These are phyloP conservation scores for Oscheius sp. DNA, from an alignment of 2,888 invertebrate genomes.

Conservation along the genomic window DNA sequence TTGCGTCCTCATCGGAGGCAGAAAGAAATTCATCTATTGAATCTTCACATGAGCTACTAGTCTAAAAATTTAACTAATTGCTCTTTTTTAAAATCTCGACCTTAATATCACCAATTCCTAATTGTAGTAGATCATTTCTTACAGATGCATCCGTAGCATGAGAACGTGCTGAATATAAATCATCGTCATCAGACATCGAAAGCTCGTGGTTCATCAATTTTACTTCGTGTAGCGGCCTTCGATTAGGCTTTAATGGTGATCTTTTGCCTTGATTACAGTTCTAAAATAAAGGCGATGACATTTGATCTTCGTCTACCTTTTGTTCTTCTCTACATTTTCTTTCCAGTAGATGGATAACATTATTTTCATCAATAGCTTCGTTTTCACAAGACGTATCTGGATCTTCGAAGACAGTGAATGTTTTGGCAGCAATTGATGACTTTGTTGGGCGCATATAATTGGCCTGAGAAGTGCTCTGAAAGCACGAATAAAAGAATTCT, in stretches of 20 bases:
- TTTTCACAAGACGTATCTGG: background rate
- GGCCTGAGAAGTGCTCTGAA: background rate
- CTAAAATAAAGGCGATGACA: too few species aligned
- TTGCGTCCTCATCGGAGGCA: background rate
- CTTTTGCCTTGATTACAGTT: background rate
- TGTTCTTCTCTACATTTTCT: conserved; percentile 19
- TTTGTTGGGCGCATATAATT: background rate
- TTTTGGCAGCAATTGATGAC: background rate
- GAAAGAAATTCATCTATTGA: background rate
- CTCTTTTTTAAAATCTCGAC: background rate
- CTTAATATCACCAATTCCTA: background rate
- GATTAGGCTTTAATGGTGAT: background rate
- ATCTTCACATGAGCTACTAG: background rate
- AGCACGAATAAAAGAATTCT: background rate
- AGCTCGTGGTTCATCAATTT: background rate
- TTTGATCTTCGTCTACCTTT: too few species aligned
- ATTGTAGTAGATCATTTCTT: background rate
- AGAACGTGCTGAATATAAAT: conserved; percentile 1
- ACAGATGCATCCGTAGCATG: conserved; percentile 7
- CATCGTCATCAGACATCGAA: background rate
- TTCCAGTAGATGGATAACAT: conserved; percentile 27
- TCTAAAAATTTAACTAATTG: background rate
- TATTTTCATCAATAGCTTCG: conserved; percentile 15
- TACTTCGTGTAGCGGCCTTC: too few species aligned
- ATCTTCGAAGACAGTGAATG: conserved; percentile 19